Percentiles rank a stretch among this genome's conserved stretches.
Evolutionary conservation across 2,888 invertebrate species (phyloP).

Genomic region (Machimus atricapillus): DNA sequence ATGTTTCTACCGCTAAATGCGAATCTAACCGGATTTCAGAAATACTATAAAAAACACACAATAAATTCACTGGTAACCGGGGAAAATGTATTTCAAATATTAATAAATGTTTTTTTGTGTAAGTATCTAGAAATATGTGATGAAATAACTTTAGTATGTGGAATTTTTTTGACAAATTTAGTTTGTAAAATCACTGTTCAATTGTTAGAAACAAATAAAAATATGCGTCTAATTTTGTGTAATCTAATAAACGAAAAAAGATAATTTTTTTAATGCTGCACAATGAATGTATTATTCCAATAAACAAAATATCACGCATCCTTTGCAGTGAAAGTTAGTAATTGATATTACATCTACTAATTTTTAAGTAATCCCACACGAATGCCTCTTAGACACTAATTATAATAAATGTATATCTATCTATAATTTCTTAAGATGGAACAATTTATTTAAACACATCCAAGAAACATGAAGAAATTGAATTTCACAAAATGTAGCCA

Average conservation of each 20-base stretch:
- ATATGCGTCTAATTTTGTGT: not conserved
- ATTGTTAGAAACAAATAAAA: not conserved
- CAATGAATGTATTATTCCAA: not conserved
- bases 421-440: not conserved
- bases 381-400: too few relatives aligned
- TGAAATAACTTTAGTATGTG: not conserved
- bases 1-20: slow-evolving; percentile 62
- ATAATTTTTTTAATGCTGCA: not conserved
- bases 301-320: not conserved
- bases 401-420: not conserved
- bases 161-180: not conserved
- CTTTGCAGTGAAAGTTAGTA: not conserved
- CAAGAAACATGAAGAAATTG: too few relatives aligned
- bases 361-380: not conserved
- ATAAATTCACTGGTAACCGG: not conserved
- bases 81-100: not conserved
- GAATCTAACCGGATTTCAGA: slow-evolving; percentile 77
- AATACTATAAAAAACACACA: slow-evolving; percentile 64
- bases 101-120: not conserved
- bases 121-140: not conserved
- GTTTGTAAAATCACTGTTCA: not conserved
- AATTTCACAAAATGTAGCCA: too few relatives aligned
- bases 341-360: not conserved
- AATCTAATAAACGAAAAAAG: not conserved
- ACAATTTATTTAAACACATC: not conserved